A percentile compares a stretch with the other conserved stretches of the same genome.
Conservation (phyloP, 2,797 vertebrate species). For the Sternotherus odoratus region DNA sequence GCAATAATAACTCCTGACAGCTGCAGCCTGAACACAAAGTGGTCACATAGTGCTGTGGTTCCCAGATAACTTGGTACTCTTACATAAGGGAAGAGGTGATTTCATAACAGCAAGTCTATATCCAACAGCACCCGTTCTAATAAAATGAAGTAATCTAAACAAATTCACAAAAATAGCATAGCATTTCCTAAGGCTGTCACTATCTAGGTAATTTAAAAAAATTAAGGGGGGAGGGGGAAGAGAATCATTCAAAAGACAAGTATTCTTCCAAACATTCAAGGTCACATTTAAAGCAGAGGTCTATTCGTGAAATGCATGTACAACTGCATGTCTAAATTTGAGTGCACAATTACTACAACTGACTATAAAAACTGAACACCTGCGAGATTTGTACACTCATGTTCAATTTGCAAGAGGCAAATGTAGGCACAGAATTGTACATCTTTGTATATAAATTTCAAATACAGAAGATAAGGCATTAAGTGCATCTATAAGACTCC, state of each 20-base stretch:
- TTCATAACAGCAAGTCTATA: not conserved
- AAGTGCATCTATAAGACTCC: fast-evolving
- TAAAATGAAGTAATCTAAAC: fast-evolving
- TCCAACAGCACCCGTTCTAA: not conserved
- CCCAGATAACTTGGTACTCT: not conserved
- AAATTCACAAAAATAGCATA: not conserved
- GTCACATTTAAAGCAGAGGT: fast-evolving
- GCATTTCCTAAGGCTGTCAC: fast-evolving
- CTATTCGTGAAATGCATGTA: fast-evolving
- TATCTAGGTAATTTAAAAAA: fast-evolving
- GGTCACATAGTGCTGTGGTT: fast-evolving
- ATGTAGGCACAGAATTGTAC: fast-evolving
- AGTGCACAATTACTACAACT: not conserved
- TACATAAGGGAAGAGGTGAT: not conserved
- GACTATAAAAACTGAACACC: not conserved
- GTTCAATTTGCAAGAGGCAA: fast-evolving
- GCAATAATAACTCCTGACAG: constrained; percentile 66
- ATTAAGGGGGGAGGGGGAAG: fast-evolving
- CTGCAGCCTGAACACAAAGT: constrained; percentile 48
- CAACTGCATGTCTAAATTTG: fast-evolving
- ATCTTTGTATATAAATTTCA: not conserved
- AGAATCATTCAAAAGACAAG: not conserved
- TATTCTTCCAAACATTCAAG: not conserved
- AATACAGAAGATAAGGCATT: not conserved
- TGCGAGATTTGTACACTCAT: not conserved